Conservation (phyloP, 2,797 vertebrate species). For the Momotus momota region DNA sequence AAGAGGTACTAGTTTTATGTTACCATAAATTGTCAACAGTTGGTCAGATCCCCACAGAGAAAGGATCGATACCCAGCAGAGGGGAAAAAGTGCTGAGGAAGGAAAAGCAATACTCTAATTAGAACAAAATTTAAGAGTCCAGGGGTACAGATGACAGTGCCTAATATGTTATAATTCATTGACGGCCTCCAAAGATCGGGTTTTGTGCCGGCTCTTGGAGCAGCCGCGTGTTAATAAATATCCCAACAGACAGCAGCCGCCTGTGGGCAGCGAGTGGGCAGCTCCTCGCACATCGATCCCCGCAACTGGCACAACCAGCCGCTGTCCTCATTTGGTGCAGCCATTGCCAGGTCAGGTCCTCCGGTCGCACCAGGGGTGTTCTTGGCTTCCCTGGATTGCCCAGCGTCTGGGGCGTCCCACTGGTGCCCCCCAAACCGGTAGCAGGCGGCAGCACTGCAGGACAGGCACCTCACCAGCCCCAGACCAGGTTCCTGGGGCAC, state of each 20-base stretch:
- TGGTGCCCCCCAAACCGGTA: not conserved
- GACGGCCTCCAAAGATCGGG: not conserved
- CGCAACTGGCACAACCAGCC: not conserved
- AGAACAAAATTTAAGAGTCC: constrained; percentile 61
- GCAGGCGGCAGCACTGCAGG: not conserved
- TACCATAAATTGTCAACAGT: constrained; percentile 73
- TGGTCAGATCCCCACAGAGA: constrained; percentile 63
- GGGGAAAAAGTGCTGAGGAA: constrained; percentile 69
- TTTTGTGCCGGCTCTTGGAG: not conserved
- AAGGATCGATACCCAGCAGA: constrained; percentile 64
- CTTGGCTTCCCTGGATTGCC: not conserved
- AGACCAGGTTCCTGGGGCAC: fast-evolving
- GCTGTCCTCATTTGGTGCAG: fast-evolving
- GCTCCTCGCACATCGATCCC: not conserved
- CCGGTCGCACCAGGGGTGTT: not conserved
- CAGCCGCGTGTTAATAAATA: not conserved
- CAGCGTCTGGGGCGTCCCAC: fast-evolving
- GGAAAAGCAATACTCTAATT: constrained; percentile 57
- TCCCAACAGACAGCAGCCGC: not conserved
- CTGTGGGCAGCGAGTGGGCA: not conserved
- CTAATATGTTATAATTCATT: constrained; percentile 59
- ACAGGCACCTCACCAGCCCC: fast-evolving
- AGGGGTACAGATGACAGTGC: constrained; percentile 38
- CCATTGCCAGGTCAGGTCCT: fast-evolving
- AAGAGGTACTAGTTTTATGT: constrained; percentile 34